Conservation (phyloP, 2,888 invertebrate genomes). For the Tetragonula carbonaria region DNA sequence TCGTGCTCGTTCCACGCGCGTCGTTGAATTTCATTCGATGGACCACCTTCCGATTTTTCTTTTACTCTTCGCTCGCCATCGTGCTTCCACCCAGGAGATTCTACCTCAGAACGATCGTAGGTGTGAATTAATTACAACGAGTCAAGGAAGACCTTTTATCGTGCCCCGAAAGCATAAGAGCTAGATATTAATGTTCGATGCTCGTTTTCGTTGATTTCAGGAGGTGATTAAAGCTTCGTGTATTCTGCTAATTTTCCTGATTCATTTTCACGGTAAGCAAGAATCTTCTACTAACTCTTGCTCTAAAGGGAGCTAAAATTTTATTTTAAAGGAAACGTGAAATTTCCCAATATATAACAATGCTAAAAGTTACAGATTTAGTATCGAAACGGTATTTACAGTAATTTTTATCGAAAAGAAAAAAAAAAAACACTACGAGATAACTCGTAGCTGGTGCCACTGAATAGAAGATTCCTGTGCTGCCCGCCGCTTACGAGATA, state of each 20-base stretch:
- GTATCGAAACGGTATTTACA: no score
- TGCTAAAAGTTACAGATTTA: no score
- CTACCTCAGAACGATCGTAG: constrained; percentile 24
- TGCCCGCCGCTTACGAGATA: no score
- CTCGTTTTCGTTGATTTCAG: constrained; percentile 45
- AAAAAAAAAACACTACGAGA: no score
- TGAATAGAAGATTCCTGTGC: no score
- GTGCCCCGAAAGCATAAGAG: constrained; percentile 37
- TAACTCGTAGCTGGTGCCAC: no score
- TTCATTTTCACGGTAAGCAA: background rate
- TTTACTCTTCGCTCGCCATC: background rate
- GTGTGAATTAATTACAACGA: constrained; percentile 52
- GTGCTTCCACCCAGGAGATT: background rate
- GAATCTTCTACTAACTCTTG: background rate
- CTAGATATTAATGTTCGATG: constrained; percentile 18
- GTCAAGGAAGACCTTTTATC: background rate
- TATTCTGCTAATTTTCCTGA: background rate
- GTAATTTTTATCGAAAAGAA: no score
- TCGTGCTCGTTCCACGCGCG: background rate
- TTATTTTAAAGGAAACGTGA: no score
- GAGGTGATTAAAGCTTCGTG: constrained; percentile 38
- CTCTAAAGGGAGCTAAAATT: no score
- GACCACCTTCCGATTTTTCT: background rate
- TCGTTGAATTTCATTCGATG: constrained; percentile 25
- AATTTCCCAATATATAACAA: no score